Evolutionary conservation across 2,113 vertebrate species (phyloP).

Genomic region (Catharus bicknelli): DNA sequence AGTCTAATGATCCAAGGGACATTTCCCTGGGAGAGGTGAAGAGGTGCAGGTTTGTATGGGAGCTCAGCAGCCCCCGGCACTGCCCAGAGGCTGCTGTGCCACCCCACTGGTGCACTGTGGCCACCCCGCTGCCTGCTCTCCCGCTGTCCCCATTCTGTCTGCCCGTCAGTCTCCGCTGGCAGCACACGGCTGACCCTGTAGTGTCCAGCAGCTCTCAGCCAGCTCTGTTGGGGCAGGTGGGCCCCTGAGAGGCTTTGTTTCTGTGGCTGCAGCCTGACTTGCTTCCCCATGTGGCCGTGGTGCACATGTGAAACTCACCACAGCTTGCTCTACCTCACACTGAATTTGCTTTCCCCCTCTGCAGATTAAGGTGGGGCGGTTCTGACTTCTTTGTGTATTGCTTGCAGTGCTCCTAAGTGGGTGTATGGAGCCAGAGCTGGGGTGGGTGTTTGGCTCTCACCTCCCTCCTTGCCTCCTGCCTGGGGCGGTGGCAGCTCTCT

Average conservation of each 20-base stretch:
- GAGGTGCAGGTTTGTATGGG: not conserved
- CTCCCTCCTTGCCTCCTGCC: not conserved
- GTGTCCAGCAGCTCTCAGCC: not conserved
- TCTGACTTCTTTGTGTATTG: not conserved
- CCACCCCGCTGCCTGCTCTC: not conserved
- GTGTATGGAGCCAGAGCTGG: not conserved
- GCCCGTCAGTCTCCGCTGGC: not conserved
- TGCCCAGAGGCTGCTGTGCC: not conserved
- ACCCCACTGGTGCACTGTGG: accelerated
- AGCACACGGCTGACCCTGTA: accelerated
- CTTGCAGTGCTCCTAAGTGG: not conserved
- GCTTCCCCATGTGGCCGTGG: accelerated
- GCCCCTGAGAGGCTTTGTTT: not conserved
- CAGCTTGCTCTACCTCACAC: not conserved
- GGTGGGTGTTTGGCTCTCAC: not conserved
- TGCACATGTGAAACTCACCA: not conserved
- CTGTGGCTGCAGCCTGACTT: not conserved
- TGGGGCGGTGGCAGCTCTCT: not conserved
- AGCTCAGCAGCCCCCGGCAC: not conserved
- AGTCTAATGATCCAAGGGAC: not conserved
- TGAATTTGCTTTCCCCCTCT: not conserved
- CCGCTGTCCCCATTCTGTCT: accelerated
- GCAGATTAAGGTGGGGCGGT: not conserved
- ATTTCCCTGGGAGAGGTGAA: not conserved
- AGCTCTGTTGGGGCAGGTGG: not conserved